Percentiles rank a stretch among this genome's conserved stretches.
Evolutionary conservation across 2,888 invertebrate species (phyloP).

Genomic region (Dryobotodes eremita): DNA sequence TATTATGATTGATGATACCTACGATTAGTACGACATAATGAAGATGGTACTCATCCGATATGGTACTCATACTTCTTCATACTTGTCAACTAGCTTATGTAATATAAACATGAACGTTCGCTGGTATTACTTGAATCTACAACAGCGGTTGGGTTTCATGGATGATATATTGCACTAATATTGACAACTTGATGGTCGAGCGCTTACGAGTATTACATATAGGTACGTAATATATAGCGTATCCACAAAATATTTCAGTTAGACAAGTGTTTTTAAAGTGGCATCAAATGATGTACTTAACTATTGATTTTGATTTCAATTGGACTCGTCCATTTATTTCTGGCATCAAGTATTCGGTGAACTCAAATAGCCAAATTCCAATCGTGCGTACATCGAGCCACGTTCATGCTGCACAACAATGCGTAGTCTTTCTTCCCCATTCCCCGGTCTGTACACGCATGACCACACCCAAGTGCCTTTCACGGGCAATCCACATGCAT

Average conservation of each 20-base stretch:
- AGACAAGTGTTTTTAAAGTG: neutral
- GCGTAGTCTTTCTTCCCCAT: constrained; percentile 10
- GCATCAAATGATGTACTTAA: neutral
- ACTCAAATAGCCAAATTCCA: constrained; percentile 3
- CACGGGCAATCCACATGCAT: constrained; percentile 3
- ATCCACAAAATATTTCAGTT: constrained; percentile 8
- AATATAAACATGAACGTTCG: constrained; percentile 47
- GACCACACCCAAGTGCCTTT: constrained; percentile 24
- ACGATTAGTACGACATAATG: constrained; percentile 40
- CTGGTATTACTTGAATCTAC: constrained; percentile 55
- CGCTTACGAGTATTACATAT: constrained; percentile 35
- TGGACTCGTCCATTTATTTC: neutral
- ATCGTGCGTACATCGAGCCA: neutral
- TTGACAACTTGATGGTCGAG: constrained; percentile 52
- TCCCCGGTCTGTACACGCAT: constrained; percentile 24
- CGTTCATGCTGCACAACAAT: constrained; percentile 9
- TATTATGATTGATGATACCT: constrained; percentile 42
- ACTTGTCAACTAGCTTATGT: constrained; percentile 49
- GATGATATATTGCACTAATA: constrained; percentile 60
- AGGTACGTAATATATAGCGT: constrained; percentile 1
- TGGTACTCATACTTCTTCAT: constrained; percentile 33
- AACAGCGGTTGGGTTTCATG: constrained; percentile 46
- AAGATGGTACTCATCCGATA: constrained; percentile 37
- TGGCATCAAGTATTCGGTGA: neutral
- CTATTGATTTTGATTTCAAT: neutral